Percentiles rank a stretch among this genome's conserved stretches.
Conservation (phyloP, 2,797 vertebrate genomes). For the Lagodon rhomboides region DNA sequence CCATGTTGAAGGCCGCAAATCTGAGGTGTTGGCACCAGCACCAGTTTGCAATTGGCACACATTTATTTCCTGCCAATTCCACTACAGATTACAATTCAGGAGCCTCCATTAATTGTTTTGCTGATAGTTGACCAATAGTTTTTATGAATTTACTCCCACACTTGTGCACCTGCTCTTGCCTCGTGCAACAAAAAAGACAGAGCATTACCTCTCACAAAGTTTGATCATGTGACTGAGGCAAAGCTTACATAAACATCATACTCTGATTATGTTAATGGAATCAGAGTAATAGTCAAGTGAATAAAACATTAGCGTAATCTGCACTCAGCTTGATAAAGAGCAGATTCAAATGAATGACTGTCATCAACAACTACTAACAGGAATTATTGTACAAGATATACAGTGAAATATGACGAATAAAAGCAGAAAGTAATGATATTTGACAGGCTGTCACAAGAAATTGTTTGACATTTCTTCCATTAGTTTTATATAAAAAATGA, state of each 20-base stretch:
- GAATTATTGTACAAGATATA: neutral
- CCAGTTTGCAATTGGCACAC: neutral
- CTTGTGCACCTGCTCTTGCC: conserved; percentile 13
- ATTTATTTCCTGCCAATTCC: neutral
- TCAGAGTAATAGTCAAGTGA: neutral
- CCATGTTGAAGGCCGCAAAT: neutral
- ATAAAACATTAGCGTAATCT: neutral
- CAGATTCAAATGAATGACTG: neutral
- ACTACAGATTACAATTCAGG: neutral
- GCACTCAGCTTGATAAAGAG: neutral
- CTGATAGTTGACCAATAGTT: neutral
- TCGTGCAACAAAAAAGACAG: conserved; percentile 7
- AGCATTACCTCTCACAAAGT: neutral
- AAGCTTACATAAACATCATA: neutral
- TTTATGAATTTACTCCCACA: neutral
- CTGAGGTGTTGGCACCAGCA: neutral
- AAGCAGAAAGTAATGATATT: too few species aligned
- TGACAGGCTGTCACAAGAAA: too few species aligned
- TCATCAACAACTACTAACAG: neutral
- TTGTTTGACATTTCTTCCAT: too few species aligned
- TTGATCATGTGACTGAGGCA: neutral
- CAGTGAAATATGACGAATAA: too few species aligned
- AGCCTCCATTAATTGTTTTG: neutral
- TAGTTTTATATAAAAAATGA: too few species aligned
- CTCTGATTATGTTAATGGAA: neutral